phyloP scores from a whole-genome alignment of 2,797 vertebrate species.

The Rhinoraja longicauda region DNA sequence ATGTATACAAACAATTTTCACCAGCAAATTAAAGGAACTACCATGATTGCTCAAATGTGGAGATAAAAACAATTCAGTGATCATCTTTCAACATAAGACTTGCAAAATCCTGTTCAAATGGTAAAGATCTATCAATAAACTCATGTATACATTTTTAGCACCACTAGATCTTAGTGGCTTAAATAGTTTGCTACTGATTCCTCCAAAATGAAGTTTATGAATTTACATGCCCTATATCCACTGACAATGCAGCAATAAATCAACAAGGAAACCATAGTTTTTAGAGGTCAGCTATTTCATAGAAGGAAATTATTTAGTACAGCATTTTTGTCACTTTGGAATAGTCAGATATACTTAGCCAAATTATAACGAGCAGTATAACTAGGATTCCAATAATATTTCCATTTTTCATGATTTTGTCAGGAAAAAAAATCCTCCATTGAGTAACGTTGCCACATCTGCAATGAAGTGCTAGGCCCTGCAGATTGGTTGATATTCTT shows the following conservation, averaged over 20 bases:
- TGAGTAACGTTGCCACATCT: neutral
- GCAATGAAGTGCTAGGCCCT: neutral
- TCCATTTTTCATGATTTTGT: constrained; percentile 12
- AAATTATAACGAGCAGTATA: neutral
- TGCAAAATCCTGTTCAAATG: neutral
- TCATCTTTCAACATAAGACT: neutral
- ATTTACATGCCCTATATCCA: neutral
- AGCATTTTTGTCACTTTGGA: neutral
- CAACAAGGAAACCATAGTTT: neutral
- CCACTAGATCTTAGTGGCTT: neutral
- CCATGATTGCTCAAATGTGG: neutral
- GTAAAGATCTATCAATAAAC: neutral
- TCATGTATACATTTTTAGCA: neutral
- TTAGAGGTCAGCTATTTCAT: neutral
- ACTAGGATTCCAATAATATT: neutral
- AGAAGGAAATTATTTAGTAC: neutral
- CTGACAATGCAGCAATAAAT: neutral
- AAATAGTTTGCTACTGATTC: neutral
- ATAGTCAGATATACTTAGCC: neutral
- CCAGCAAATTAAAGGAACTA: neutral
- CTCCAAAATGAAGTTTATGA: neutral
- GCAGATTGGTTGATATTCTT: neutral
- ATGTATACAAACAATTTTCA: neutral
- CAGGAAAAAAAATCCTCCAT: neutral
- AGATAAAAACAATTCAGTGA: neutral